phyloP scores from a whole-genome alignment of 2,888 invertebrate genomes.

The Sarcophaga rosellei region DNA sequence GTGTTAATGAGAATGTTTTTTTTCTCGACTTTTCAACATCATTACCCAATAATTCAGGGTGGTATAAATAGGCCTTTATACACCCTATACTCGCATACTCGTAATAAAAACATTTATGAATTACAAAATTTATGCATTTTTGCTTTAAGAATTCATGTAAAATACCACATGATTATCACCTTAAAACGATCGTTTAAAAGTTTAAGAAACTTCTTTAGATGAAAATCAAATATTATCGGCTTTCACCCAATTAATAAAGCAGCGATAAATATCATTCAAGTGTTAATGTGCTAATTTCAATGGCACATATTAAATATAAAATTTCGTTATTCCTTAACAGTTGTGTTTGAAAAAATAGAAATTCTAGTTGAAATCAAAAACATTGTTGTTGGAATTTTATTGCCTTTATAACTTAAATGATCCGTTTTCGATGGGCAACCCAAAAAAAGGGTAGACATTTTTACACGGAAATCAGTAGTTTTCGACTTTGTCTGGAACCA shows the following conservation, averaged over 20 bases:
- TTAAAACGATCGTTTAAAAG: not conserved
- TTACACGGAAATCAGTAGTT: no score
- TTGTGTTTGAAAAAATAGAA: no score
- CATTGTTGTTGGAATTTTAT: not conserved
- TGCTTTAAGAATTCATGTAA: not conserved
- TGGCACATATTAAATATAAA: conserved; percentile 22
- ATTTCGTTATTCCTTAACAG: not conserved
- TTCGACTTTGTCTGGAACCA: no score
- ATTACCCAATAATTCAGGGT: not conserved
- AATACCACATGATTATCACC: conserved; percentile 9
- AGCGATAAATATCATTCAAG: conserved; percentile 17
- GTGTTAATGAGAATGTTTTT: conserved; percentile 50
- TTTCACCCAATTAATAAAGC: not conserved
- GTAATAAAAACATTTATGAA: not conserved
- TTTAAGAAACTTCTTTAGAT: not conserved
- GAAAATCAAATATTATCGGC: conserved; percentile 15
- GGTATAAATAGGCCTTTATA: not conserved
- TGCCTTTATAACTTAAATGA: no score
- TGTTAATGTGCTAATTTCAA: conserved; percentile 45
- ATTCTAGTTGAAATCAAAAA: not conserved
- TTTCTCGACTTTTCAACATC: not conserved
- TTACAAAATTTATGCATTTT: not conserved
- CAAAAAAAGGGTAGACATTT: no score
- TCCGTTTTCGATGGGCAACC: no score
- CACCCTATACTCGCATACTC: not conserved